Base-by-base conservation (phyloP, 2,888 invertebrate species). In the Teleiodes luculella region DNA sequence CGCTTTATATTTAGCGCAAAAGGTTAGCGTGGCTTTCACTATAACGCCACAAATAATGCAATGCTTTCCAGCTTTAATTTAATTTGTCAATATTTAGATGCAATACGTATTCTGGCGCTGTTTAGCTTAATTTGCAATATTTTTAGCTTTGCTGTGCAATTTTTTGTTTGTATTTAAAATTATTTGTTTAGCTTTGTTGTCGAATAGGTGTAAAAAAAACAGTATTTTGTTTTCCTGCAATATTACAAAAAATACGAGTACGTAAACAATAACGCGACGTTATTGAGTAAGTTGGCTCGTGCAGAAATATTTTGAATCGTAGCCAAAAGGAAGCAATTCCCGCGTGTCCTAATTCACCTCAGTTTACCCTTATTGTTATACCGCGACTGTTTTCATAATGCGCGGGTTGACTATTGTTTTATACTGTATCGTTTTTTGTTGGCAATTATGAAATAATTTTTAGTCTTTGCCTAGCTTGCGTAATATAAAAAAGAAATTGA, bases 41-140 rank as follows among this genome's bases (percentile, higher is more conserved):
- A 31, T 11, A 14, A 6, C 16, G 14, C 30, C 28, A 14, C 46
- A 46, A 46, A 46, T 57, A 55, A 59, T 63, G 58, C 57, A 60
- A 58, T 39, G 58, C 62, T 43, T 54, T 49, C 39, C 41, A 55
- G 58, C 48, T 57, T 58, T 58, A 58, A 51, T 36, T 48, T 49
- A 6, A 28, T 53, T n/a, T 4, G n/a, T 24, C 18, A 5, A 49
- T 56, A 54, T 56, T 45, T 18, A 51, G 55, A 54, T 60, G 61
- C 60, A 61, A 63, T 65, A n/a, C n/a, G n/a, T n/a, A 62, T 51
- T 56, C 16, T 57, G 57, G 43, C 52, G 60, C 59, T 60, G 54
- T 54, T 39, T 43, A 43, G 43, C 43, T 43, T 43, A 28, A 28
- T 24, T 43, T 20, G 43, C 43, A 43, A 43, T 43, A 43, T 55